Evolutionary conservation across 2,113 vertebrate species (phyloP).

Genomic region (Gymnocephalus cernua): DNA sequence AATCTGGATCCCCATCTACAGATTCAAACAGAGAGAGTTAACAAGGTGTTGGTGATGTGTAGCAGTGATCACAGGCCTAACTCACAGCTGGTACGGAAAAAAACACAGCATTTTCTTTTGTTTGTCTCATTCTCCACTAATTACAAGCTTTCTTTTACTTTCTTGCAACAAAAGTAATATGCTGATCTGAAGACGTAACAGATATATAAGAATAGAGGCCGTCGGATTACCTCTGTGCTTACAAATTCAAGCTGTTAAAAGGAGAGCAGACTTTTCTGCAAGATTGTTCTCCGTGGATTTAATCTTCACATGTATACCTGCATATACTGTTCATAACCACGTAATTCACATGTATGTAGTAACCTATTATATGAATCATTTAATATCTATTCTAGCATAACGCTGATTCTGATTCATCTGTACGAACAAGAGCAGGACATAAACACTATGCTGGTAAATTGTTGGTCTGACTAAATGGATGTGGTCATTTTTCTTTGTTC

Average conservation of each 20-base stretch:
- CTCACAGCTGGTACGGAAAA: neutral
- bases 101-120: too few relatives aligned
- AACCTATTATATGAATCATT: neutral
- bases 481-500: neutral
- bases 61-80: slow-evolving; percentile 14
- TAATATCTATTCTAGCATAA: neutral
- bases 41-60: slow-evolving; percentile 27
- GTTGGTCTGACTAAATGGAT: too few relatives aligned
- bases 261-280: neutral
- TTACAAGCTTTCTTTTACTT: neutral
- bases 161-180: neutral
- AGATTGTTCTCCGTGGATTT: neutral
- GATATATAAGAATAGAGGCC: neutral
- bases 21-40: slow-evolving; percentile 72
- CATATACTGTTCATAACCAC: neutral
- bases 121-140: neutral
- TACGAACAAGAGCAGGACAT: neutral
- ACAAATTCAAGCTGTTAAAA: neutral
- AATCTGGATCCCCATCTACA: slow-evolving; percentile 92
- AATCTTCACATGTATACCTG: neutral
- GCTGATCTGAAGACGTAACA: neutral
- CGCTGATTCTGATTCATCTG: too few relatives aligned
- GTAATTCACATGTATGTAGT: too few relatives aligned
- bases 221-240: neutral
- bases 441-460: neutral